Base-by-base conservation (phyloP, 1,140 invertebrate species). In the Hestina assimilis region DNA sequence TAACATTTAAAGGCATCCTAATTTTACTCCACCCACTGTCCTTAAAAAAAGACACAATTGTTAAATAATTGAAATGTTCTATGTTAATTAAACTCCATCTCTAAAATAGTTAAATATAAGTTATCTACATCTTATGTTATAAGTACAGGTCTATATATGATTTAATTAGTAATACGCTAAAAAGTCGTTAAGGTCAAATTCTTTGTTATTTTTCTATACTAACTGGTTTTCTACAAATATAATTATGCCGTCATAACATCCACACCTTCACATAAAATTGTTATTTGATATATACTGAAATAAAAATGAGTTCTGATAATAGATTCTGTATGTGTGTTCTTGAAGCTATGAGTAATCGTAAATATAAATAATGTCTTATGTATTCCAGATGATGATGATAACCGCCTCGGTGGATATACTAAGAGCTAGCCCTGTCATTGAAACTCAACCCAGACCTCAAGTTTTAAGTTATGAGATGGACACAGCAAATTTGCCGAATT, bases 401-500 rank as follows among this genome's bases (percentile, higher is more conserved):
- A 46, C 64, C 7, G 24, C 71, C 24, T 21, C 74, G 47, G 51
- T 67, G 17, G 58, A 72, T 11, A 47, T 63, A 38, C 15, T 64
- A 5, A 58, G 51, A 8, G 73, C 75, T 17, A 76, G 42, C 47
- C 77, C 83, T 12, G 59, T 58, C 19, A 58, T 77, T 5, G 62
- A 71, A 35, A 76, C 61, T 11, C 66, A 76, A 23, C 42, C 79
- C 1, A 58, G 51, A 23, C 66, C 75, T 14, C 83, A 86, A 72
- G 73, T 83, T 0, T 1, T 83, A 9, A 57, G 45, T 14, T 80
- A 82, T 40, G 71, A 83, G 12, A 63, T 79, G 50, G 67, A 85
- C 7, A 84, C 78, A 17, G 69, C 60, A 3, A 74, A 83, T 40
- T 70, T 86, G 71, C 83, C 83, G 4, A 83, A 86, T 46, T 83